Base-by-base conservation (phyloP, 2,797 vertebrate species). In the Helicolenus hilgendorfi region DNA sequence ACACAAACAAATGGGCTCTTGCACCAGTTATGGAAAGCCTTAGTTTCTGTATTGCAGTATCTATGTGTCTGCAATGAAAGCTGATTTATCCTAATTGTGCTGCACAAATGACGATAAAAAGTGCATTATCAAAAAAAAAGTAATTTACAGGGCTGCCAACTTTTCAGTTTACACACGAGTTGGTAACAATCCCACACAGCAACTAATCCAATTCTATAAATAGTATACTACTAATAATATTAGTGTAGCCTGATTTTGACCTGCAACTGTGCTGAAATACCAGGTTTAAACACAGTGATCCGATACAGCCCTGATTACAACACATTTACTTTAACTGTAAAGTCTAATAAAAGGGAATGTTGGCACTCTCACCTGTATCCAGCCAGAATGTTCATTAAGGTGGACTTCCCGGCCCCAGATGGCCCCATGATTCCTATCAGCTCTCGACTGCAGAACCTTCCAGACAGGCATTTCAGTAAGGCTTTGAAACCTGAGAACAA, bases 381-480 rank as follows among this genome's bases (percentile, higher is more conserved):
- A 76, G 99, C 98, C 94, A 99, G 96, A 92, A 99, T 98, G 96
- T 99, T 98, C 99, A 99, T 99, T 24, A 99, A 94, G 0, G 98
- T 99, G 68, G 98, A 99, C 91, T 99, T 99, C 29, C 99, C 99
- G 0, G 99, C 97, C 41, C 98, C 99, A 0, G 98, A 99, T 1
- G 99, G 99, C 6, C 98, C 98, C 98, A 99, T 98, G 89, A 99
- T 99, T 60, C 98, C 98, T 4, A 99, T 98, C 65, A 99, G 98
- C 88, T 99, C 98, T 36, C 94, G 94, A 79, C 97, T 98, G 95
- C 98, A 98, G 97, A 99, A 99, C 93, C 96, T 97, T 70, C 99
- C 98, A 0, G 98, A 99, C 36, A 99, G 97, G 92, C 98, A 98
- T 96, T 99, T 99, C 49, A 99, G 96, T 71, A 99, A 98, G 10